Conservation (phyloP, 2,113 vertebrate species). For the Oncorhynchus clarkii region DNA sequence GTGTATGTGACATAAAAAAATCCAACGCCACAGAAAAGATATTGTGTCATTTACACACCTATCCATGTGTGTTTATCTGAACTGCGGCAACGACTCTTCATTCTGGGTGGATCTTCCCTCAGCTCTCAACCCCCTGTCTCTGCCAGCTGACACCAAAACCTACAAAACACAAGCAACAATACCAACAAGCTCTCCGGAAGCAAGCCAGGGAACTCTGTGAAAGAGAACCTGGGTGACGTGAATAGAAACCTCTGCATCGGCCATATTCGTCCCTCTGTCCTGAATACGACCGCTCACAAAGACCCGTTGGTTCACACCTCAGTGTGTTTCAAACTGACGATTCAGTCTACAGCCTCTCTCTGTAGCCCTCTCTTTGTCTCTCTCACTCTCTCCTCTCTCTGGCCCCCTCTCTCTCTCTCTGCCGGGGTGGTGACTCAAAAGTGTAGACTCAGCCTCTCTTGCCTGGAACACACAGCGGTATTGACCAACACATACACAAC, state of each 20-base stretch:
- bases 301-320: constrained; percentile 56
- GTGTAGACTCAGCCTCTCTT: constrained; percentile 9
- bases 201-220: constrained; percentile 39
- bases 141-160: constrained; percentile 32
- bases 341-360: constrained; percentile 45
- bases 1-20: no score
- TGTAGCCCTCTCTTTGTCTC: neutral
- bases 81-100: constrained; percentile 12
- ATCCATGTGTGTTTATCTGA: neutral
- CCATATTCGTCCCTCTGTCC: constrained; percentile 43
- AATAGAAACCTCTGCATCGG: constrained; percentile 60
- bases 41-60: no score
- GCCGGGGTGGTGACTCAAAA: neutral
- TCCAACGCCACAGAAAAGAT: no score
- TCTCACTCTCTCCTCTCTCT: no score
- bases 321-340: constrained; percentile 54
- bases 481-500: neutral
- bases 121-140: neutral
- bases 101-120: neutral
- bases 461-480: neutral
- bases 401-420: neutral
- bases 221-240: constrained; percentile 43
- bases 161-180: constrained; percentile 34
- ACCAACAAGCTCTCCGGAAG: constrained; percentile 1
- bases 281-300: constrained; percentile 59